These are phyloP conservation scores for Chloropsis hardwickii DNA, from an alignment of 2,113 vertebrate species.

Conservation along the genomic window DNA sequence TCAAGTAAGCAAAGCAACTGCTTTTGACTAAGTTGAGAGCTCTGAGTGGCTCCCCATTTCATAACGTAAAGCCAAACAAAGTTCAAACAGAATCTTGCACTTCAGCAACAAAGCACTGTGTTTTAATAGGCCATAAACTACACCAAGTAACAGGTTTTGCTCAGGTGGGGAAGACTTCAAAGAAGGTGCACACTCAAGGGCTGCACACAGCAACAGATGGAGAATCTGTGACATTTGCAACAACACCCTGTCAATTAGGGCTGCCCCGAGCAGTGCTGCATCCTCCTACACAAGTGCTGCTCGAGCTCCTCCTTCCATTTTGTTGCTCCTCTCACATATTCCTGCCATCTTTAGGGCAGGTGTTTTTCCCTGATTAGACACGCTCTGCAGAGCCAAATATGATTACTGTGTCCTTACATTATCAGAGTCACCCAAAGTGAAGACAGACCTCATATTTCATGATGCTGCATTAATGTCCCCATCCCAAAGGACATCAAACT, in stretches of 20 bases:
- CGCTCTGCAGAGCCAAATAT: conserved; percentile 41
- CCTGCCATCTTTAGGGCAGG: conserved; percentile 6
- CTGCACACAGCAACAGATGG: neutral
- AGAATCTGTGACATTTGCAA: neutral
- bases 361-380: conserved; percentile 51
- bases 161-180: neutral
- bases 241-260: neutral
- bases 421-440: conserved; percentile 39
- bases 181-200: neutral
- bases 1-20: neutral
- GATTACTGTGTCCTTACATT: conserved; percentile 64
- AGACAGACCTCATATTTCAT: conserved; percentile 54
- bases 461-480: conserved; percentile 60
- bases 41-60: neutral
- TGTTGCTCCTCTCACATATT: neutral
- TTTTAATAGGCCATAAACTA: neutral
- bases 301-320: neutral
- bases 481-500: conserved; percentile 33
- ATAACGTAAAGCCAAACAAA: neutral
- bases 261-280: neutral
- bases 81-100: neutral
- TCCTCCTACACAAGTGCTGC: neutral
- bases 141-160: neutral
- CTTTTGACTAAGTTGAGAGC: neutral
- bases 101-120: neutral